Evolutionary conservation across 2,888 invertebrate genomes (phyloP), one percentile per base, ranked within the genome.

Genomic region (Yponomeuta malinellus): DNA sequence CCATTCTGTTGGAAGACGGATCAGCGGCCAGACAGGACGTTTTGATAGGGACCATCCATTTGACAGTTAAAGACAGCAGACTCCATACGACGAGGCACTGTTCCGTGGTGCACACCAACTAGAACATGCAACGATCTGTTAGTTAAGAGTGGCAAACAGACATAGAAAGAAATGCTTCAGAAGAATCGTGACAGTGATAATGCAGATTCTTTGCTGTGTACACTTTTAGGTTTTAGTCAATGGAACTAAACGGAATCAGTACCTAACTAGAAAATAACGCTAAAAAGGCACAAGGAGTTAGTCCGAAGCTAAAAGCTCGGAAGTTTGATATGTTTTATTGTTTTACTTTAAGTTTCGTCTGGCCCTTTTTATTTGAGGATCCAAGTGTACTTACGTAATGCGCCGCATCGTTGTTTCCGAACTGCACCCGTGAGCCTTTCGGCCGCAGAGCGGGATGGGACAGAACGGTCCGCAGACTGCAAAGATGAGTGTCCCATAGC

Each of bases 81-180:
- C 96, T 95, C 96, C 96, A 96, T 1, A 95, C 95, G 2, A 93
- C 93, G 10, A 96, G 76, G 73, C 94, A 93, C 12, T 89, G 83
- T 3, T 90, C 81, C n/a, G 94, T 94, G 2, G 92, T 91, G 75
- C 92, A 92, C 12, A 88, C 92, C 76, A 93, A 76, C 93, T 92
- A 75, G 10, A 81, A 85, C 6, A 43, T 73, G 68, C 48, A 37
- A 43, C 10, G 15, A 10, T 48, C 66, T 37, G 10, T 66, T 52
- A 48, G 9, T 43, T 29, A n/a, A 71, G 23, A 5, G 5, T 37
- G 33, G 43, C 67, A 31, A 3, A 9, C 9, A 23, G 9, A 2
- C 63, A 63, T 23, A 33, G 33, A n/a, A 63, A 10, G 63, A 5
- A 23, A 23, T 23, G 63, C 63, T 5, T 43, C 43, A 43, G 43